Evolutionary conservation across 2,888 invertebrate species (phyloP).

Genomic region (Zygogramma bicolorata): DNA sequence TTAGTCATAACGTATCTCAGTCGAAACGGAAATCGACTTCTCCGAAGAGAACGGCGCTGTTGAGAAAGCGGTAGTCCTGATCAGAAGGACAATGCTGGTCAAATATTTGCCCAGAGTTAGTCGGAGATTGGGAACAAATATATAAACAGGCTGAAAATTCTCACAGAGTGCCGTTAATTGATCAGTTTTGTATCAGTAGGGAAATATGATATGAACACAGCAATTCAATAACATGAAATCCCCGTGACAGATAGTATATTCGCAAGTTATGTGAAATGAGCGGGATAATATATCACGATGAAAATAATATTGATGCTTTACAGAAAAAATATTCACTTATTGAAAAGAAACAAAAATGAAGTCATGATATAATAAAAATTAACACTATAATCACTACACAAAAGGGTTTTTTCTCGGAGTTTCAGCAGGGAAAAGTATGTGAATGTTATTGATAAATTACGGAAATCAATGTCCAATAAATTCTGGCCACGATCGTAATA

Average conservation of each 20-base stretch:
- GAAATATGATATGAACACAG: slow-evolving; percentile 1
- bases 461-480: too few species aligned
- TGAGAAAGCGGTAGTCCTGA: slow-evolving; percentile 43
- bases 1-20: neutral
- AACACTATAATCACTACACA: too few species aligned
- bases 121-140: slow-evolving; percentile 55
- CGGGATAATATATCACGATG: neutral
- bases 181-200: slow-evolving; percentile 34
- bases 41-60: slow-evolving; percentile 10
- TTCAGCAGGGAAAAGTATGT: too few species aligned
- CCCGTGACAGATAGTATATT: neutral
- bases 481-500: neutral
- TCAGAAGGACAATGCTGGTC: slow-evolving; percentile 53
- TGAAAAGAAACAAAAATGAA: too few species aligned
- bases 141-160: slow-evolving; percentile 53
- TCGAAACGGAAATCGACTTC: neutral
- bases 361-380: too few species aligned
- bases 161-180: slow-evolving; percentile 48
- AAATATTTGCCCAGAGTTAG: slow-evolving; percentile 58
- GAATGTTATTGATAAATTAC: too few species aligned
- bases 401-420: too few species aligned
- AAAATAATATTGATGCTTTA: too few species aligned
- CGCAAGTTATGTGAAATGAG: neutral
- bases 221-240: neutral
- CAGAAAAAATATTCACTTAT: too few species aligned